A percentile compares a stretch with the other conserved stretches of the same genome.
These are phyloP conservation scores for Acheta domesticus DNA, from an alignment of 2,888 invertebrate genomes.

Conservation along the genomic window DNA sequence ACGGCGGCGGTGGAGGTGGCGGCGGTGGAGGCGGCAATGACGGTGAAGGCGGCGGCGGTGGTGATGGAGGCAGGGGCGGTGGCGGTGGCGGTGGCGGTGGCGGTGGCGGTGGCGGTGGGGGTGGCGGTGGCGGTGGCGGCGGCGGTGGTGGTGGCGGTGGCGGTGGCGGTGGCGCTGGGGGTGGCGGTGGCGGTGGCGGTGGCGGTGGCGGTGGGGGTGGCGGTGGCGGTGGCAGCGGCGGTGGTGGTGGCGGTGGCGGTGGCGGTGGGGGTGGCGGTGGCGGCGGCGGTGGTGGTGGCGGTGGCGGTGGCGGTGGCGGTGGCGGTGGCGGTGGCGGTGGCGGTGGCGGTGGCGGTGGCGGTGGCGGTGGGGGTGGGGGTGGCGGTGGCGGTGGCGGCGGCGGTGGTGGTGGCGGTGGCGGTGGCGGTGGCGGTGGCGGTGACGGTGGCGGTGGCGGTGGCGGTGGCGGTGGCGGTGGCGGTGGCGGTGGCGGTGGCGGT, in stretches of 20 bases:
- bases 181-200: too few relatives aligned
- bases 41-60: too few relatives aligned
- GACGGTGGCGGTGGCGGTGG: too few relatives aligned
- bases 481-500: too few relatives aligned
- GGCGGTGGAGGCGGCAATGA: background rate
- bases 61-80: background rate
- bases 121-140: background rate
- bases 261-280: background rate
- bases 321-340: background rate
- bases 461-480: too few relatives aligned
- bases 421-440: too few relatives aligned
- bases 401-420: too few relatives aligned
- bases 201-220: background rate
- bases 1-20: background rate
- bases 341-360: background rate
- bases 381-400: too few relatives aligned
- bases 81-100: too few relatives aligned
- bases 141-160: background rate
- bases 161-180: too few relatives aligned
- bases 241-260: background rate
- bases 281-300: too few relatives aligned
- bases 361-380: rapidly evolving
- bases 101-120: too few relatives aligned
- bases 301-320: background rate
- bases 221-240: background rate